Base-by-base conservation (phyloP, 2,888 invertebrate genomes). In the Abrostola triplasia region DNA sequence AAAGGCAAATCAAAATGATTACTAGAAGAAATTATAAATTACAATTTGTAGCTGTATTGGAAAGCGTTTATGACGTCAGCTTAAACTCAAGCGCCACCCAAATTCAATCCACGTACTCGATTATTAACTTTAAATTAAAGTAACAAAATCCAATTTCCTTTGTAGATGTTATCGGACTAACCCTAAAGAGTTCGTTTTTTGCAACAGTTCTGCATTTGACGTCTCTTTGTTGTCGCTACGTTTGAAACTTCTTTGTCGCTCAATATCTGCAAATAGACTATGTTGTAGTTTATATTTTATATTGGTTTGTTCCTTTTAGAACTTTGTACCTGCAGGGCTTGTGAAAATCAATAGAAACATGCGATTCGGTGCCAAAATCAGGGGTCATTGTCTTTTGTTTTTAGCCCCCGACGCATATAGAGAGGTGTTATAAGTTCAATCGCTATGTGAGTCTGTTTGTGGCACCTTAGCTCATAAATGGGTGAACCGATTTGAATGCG, bases 191-290 rank as follows among this genome's bases (percentile, higher is more conserved):
- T 66, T 42, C 10, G 5, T 77, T 79, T 73, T 77, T 77, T 80
- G 69, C 62, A 67, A 69, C 59, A 64, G 52, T 67, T 70, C 75
- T 82, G 82, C 65, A 67, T 67, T 73, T 76, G 83, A 80, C 83
- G 66, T 69, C 62, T 68, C 83, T 82, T 79, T 82, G 82, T 77
- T 67, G 68, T 68, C 67, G 57, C 63, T 48, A 67, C 67, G 50
- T 69, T 64, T 67, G 57, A 51, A 75, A 69, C 67, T 76, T 77
- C 77, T 82, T 82, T 81, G 77, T 74, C 73, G 75, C 74, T 74
- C 77, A 75, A 80, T 76, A 77, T 71, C 70, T 59, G 63, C 59
- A 70, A 70, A 76, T 60, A 79, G 38, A 65, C 42, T 62, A 49
- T 58, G 48, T 63, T 59, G 42, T 56, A n/a, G 42, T 62, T 63